Base-by-base conservation (phyloP, 2,113 vertebrate species). In the Agapornis roseicollis region DNA sequence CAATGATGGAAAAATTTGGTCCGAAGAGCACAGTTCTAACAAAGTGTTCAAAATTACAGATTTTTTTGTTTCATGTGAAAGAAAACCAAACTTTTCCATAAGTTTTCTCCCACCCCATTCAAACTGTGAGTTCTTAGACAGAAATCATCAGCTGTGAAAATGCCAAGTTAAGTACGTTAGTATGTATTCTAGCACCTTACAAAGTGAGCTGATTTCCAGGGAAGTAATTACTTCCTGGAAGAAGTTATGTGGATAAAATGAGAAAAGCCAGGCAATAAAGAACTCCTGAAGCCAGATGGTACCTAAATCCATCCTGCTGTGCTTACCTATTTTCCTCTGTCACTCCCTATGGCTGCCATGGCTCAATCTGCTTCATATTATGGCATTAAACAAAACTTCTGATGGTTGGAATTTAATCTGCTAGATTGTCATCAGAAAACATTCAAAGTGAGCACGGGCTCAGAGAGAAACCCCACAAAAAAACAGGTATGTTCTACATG, bases 321-420 rank as follows among this genome's bases (percentile, higher is more conserved):
- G 88, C 79, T 76, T 88, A 87, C 74, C 66, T 91, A 66, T 63
- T 91, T 90, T 92, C 74, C 81, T 94, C 85, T 89, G 66, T 91
- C 92, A 69, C 58, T 84, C 46, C 79, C 58, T 28, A 66, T 10
- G 46, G 94, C 74, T 93, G 56, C 70, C n/a, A 23, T 3, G 17
- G 65, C 61, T 86, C 61, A 71, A 52, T 24, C 80, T 5, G 1
- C 66, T 81, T 70, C 55, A 18, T 60, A 61, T 13, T 50, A 85
- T 0, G 0, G 66, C 56, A 80, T 24, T 61, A 66, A 85, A 70
- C 35, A 65, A 12, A 58, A 85, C 46, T 72, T 95, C 58, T 44
- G 44, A 63, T 27, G 23, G 64, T 5, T 2, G 9, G 58, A 33
- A 41, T 71, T 90, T 55, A 73, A 37, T 58, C 60, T 85, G 66